Percentiles rank a stretch among this genome's conserved stretches.
phyloP scores from a whole-genome alignment of 2,888 invertebrate genomes.

The Glaucopsyche alexis region DNA sequence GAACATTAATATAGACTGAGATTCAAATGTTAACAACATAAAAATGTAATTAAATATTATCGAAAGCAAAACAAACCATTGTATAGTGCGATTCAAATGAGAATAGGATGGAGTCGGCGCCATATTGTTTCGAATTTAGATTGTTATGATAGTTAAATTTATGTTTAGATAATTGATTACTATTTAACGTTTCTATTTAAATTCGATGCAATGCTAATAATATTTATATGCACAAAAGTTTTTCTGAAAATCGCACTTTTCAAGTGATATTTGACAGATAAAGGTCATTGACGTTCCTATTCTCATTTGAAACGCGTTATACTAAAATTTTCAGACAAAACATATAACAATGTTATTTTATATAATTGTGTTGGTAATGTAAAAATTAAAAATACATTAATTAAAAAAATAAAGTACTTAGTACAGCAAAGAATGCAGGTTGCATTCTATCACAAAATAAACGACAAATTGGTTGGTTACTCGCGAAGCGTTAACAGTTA shows the following conservation, averaged over 20 bases:
- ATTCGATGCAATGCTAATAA: too few relatives aligned
- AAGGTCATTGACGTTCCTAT: too few relatives aligned
- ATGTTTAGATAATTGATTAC: too few relatives aligned
- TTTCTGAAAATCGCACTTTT: too few relatives aligned
- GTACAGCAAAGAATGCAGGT: not conserved
- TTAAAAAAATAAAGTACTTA: not conserved
- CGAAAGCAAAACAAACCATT: not conserved
- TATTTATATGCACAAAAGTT: too few relatives aligned
- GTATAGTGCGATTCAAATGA: too few relatives aligned
- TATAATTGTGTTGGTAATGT: not conserved
- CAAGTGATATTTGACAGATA: too few relatives aligned
- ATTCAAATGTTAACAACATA: conserved; percentile 7
- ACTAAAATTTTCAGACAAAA: not conserved
- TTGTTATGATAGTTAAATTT: too few relatives aligned
- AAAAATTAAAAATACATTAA: not conserved
- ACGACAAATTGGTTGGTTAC: not conserved
- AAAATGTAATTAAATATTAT: not conserved
- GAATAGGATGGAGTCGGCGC: too few relatives aligned
- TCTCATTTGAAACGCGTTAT: too few relatives aligned
- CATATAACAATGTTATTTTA: conserved; percentile 2
- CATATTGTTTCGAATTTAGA: too few relatives aligned
- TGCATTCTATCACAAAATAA: conserved; percentile 16
- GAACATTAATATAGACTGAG: not conserved
- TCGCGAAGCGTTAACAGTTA: conserved; percentile 23
- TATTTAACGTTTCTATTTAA: too few relatives aligned